Base-by-base conservation (phyloP, 2,888 invertebrate genomes). In the Clostera curtula region DNA sequence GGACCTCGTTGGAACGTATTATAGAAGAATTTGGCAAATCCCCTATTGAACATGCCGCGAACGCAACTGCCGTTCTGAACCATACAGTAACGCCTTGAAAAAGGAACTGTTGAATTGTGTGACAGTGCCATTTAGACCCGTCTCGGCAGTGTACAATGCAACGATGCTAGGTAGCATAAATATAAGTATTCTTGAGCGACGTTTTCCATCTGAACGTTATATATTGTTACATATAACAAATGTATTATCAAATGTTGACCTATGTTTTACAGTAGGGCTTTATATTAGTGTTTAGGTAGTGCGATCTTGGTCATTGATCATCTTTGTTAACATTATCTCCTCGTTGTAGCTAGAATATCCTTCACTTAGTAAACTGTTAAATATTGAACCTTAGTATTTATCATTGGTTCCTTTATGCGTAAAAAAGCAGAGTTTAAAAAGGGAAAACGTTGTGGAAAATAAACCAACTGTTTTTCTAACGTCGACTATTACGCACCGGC, bases 1-100 rank as follows among this genome's bases (percentile, higher is more conserved):
- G 87, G 64, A 90, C 90, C 4, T 89, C 90, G 14, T 66, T 92
- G 1, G 76, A 85, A 4, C 87, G 87, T 37, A 90, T 91, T 47
- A 85, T 90, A 36, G 42, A 64, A 6, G 87, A 85, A 34, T 89
- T 90, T 56, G 56, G 48, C 10, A 9, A 19, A 8, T 13, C 16
- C 9, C 14, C 15, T 8, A 15, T 19, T 5, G 11, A 25, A 1
- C 4, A 14, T 12, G 13, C n/a, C 3, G n/a, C 6, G 7, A 38
- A 38, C 27, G 19, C 17, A 6, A 31, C 40, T n/a, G 3, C 26
- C 16, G n/a, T 27, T 11, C 12, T 22, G 12, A 45, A 49, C 19
- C 8, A 4, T 14, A 39, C 44, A n/a, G 3, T 7, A 9, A 0
- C 17, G 13, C 29, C 4, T 1, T 36, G 33, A 39, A 24, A 9